Evolutionary conservation across 2,888 invertebrate species (phyloP).

Genomic region (Cephalotes varians): DNA sequence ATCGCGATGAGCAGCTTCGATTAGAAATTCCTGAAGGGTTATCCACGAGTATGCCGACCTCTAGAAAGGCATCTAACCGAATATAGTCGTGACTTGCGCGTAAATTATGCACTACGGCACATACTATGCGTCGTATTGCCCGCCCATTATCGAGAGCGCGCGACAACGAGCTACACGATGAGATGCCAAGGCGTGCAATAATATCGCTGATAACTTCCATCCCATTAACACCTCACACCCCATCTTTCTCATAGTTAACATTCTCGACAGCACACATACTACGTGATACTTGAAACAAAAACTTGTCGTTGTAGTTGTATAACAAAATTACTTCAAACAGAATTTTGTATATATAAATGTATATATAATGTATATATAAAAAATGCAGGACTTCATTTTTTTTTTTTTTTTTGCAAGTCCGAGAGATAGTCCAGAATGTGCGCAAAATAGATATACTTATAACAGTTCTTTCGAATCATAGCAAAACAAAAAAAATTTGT

Average conservation of each 20-base stretch:
- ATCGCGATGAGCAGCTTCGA: slow-evolving; percentile 40
- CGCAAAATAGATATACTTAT: background rate
- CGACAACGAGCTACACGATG: slow-evolving; percentile 56
- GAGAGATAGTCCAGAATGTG: background rate
- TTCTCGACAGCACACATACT: background rate
- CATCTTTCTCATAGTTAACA: slow-evolving; percentile 6
- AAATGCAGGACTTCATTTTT: background rate
- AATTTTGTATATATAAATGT: background rate
- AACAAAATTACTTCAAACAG: background rate
- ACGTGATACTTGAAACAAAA: background rate
- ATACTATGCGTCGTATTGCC: slow-evolving; percentile 64
- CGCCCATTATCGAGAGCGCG: slow-evolving; percentile 68
- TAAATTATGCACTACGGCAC: slow-evolving; percentile 69
- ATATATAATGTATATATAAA: too few relatives aligned
- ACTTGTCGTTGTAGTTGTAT: background rate
- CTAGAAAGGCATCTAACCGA: slow-evolving; percentile 64
- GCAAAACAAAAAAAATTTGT: background rate
- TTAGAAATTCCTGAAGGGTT: slow-evolving; percentile 71
- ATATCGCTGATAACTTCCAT: slow-evolving; percentile 64
- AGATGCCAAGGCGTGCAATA: slow-evolving; percentile 59
- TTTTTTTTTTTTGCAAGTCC: background rate
- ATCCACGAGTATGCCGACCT: slow-evolving; percentile 37
- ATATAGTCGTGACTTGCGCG: slow-evolving; percentile 64
- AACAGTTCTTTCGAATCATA: background rate
- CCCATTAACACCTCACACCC: slow-evolving; percentile 50